Base-by-base conservation (phyloP, 2,888 invertebrate genomes). In the Chydorus sphaericus region DNA sequence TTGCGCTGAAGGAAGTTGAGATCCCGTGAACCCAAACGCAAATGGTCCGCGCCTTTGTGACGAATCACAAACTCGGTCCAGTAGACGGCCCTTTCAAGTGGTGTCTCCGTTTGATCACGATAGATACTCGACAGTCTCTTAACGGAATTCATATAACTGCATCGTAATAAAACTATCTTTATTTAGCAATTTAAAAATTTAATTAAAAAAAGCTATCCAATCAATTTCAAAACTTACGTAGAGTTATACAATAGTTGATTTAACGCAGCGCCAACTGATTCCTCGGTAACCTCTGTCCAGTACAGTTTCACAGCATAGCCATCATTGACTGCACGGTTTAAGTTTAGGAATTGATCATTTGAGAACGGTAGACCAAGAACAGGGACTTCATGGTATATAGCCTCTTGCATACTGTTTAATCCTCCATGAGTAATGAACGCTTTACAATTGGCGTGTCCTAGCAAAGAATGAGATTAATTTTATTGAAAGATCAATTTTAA, bases 361-460 rank as follows among this genome's bases (percentile, higher is more conserved):
- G 57, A 57, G 38, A 62, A 57, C 3, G 62, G 62, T 14, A 62
- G 48, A 7, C 62, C 62, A 16, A 62, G 33, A 6, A 62, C 51
- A 8, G 62, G 61, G 6, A 61, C 58, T 7, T 61, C 62, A 48
- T 62, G 60, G 54, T 59, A 62, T 33, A 58, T 62, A 3, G 66
- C 63, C 56, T 69, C 70, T 56, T 65, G 65, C 20, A 67, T 60
- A 49, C 67, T 66, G 59, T 68, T 66, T 57, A 68, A 65, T 6
- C 70, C 70, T 8, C 69, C 70, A 61, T 70, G 70, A 14, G 67
- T 67, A 57, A 70, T 63, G 59, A 70, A 67, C 4, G 66, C 65
- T n/a, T 60, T 61, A 3, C 66, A 63, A 8, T 65, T 65, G 8
- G 63, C 62, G 54, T 70, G 66, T 1, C 64, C 66, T 64, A 51